Evolutionary conservation across 1,140 invertebrate genomes (phyloP), one percentile per base, ranked within the genome.

Genomic region (Hestina assimilis): DNA sequence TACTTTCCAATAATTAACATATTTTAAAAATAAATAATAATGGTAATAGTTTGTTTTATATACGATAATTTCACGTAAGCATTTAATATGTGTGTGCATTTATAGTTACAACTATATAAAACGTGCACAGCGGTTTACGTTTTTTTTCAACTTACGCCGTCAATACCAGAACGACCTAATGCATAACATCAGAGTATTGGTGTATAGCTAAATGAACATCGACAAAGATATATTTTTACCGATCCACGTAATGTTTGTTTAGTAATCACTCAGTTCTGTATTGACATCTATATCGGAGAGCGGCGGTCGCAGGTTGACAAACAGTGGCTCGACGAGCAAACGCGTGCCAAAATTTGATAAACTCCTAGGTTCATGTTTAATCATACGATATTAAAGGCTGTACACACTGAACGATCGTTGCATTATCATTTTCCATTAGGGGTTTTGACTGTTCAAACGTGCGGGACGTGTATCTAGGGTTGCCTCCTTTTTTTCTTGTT

Each of bases 301-400:
- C 57, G 41, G 5, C n/a, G 35, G 21, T 41, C 70, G 59, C 67
- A 38, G 66, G 66, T 74, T 56, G 46, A 69, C 77, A 83, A 83
- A 83, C 74, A 83, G 58, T 62, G 70, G 63, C 53, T 61, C 26
- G 11, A 51, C 15, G 47, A 69, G 63, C 70, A 74, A 75, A 80
- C 80, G 80, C 72, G 77, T 83, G 80, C 76, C 76, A 81, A 81
- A 81, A 78, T 78, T 81, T 79, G 78, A 79, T 81, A 83, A 81
- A 35, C 69, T 76, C 75, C 64, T 72, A 65, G 47, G 62, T 81
- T 78, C 69, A 81, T 81, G 76, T 81, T 78, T 79, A 78, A 81
- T 83, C 76, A 83, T 80, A 72, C 70, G 71, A 80, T 71, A 80
- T 80, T 83, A 79, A 79, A 79, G 79, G 75, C 75, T 14, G 31